A percentile compares a stretch with the other conserved stretches of the same genome.
Conservation (phyloP, 1,140 invertebrate species). For the Heliconius eleuchia region DNA sequence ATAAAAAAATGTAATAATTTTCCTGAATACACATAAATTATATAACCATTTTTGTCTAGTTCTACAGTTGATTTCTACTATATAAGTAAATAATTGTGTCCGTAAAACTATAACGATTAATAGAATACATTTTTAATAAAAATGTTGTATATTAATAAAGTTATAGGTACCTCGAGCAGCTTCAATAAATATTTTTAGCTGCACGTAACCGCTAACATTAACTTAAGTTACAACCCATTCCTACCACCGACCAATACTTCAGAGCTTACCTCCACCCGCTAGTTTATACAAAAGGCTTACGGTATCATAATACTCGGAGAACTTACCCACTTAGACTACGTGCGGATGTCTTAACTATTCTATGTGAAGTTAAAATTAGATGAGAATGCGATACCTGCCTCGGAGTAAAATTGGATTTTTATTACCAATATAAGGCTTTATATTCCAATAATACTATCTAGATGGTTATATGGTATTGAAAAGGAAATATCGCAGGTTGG, state of each 20-base stretch:
- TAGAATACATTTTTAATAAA: background rate
- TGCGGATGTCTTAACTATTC: slow-evolving; percentile 31
- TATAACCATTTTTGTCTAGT: too few relatives aligned
- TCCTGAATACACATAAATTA: too few relatives aligned
- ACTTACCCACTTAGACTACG: slow-evolving; percentile 25
- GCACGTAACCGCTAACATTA: slow-evolving; percentile 7
- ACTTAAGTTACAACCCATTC: slow-evolving; percentile 27
- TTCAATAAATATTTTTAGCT: background rate
- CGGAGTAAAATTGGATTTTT: slow-evolving; percentile 9
- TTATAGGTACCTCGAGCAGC: background rate
- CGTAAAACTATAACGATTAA: background rate
- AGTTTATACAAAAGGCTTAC: slow-evolving; percentile 35
- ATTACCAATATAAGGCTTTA: slow-evolving; percentile 1
- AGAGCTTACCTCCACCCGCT: slow-evolving; percentile 28
- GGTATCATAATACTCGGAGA: slow-evolving; percentile 27
- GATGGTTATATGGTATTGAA: background rate
- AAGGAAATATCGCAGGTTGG: background rate
- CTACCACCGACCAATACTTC: slow-evolving; percentile 22
- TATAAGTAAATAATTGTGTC: too few relatives aligned
- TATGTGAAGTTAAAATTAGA: slow-evolving; percentile 31
- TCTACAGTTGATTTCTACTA: too few relatives aligned
- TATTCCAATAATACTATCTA: background rate
- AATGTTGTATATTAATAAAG: background rate
- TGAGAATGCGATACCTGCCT: slow-evolving; percentile 21
- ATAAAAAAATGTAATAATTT: background rate